Evolutionary conservation across 2,888 invertebrate genomes (phyloP), one percentile per base, ranked within the genome.

Genomic region (Eremobia ochroleuca): DNA sequence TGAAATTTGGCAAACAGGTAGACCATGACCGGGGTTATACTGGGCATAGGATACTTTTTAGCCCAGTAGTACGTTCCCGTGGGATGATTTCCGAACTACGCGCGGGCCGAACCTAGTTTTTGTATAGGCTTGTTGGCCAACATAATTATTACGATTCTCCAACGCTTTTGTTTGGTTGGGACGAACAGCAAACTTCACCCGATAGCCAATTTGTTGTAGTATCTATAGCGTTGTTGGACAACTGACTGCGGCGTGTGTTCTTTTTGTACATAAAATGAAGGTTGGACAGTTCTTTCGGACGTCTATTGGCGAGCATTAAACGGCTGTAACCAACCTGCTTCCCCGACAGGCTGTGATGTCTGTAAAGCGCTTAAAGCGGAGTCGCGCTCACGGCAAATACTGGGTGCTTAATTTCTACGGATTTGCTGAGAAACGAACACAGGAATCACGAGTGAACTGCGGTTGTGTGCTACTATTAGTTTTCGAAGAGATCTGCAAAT

Each of bases 331-430:
- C 11, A 74, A 58, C 34, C 6, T 8, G 5, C 13, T 28, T 0
- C 31, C 1, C 43, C 28, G 28, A 59, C 46, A 18, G 13, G 4
- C 31, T 21, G 59, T 34, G 80, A 77, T 13, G 59, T 79, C 34
- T 34, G 15, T 15, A 28, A 28, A 40, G 9, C 18, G 34, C 37
- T 52, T 76, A 61, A 76, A 77, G 25, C 77, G 46, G 71, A 77
- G 46, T 62, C 37, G 77, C 66, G 77, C 73, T 77, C 61, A 76
- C 75, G 58, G 90, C 85, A 90, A 91, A 90, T 87, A 89, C 88
- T 79, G 88, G 84, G 71, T 65, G 89, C 85, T 91, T 91, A 91
- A 91, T 91, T 90, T 91, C 91, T 87, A 85, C 88, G 91, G 91
- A 90, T 91, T 91, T 90, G 86, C 85, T 81, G 86, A 87, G 86